Evolutionary conservation across 1,140 invertebrate genomes (phyloP), one percentile per base, ranked within the genome.

Genomic region (Pseudomyrmex flavicornis): DNA sequence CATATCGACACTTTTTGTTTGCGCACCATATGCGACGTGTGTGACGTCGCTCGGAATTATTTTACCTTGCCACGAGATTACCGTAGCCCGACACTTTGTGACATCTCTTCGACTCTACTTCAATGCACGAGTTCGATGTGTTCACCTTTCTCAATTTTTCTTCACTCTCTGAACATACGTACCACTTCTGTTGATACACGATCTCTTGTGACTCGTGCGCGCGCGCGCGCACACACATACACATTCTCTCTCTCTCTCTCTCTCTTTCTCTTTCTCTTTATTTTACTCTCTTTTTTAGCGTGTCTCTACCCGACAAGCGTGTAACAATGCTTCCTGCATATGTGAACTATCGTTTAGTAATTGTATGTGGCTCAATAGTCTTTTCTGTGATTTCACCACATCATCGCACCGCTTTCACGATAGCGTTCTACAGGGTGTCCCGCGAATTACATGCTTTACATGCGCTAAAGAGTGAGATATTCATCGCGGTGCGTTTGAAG

Each of bases 111-210:
- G 74, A 65, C 61, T 89, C 63, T 88, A 66, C 63, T 76, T 75
- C 84, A 80, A 86, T 92, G 92, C 92, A 93, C 92, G 92, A 90
- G 85, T 93, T 35, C 87, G 84, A 86, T 92, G 91, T 91, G 91
- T 91, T 85, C 59, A 52, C 50, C 12, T 13, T 13, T 52, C 50
- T 52, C 12, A 12, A 2, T 52, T 76, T 26, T 54, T 73, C 62
- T 56, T 70, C 26, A 15, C 20, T 86, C 82, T 52, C 9, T 52
- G 50, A 52, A 52, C 35, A 35, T 35, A 7, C 2, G 26, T 61
- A 85, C 68, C 85, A 85, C 5, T 22, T 59, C 56, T 72, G 48
- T 35, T 35, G 35, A 35, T 35, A 44, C 46, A 22, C 48, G 68
- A 70, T 59, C 10, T 73, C 46, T 52, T 59, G 20, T 20, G 58